Conservation (phyloP, 1,140 invertebrate genomes). For the Diabrotica virgifera region DNA sequence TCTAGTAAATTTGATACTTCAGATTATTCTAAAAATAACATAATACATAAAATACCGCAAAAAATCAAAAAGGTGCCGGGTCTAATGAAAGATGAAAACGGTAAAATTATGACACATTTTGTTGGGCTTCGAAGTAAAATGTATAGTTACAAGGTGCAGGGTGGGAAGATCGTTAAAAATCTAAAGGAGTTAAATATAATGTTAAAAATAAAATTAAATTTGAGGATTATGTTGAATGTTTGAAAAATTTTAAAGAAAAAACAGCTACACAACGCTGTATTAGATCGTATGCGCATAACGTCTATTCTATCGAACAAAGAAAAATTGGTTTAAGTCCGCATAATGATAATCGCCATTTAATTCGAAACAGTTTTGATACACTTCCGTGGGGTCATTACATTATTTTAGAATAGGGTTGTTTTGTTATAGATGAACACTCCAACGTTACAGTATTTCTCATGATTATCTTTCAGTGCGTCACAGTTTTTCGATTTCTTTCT, state of each 20-base stretch:
- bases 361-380: neutral
- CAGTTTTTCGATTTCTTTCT: too few relatives aligned
- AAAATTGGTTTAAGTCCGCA: constrained; percentile 29
- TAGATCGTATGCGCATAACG: constrained; percentile 25
- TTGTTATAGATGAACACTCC: too few relatives aligned
- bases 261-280: constrained; percentile 8
- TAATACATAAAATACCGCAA: constrained; percentile 30
- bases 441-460: too few relatives aligned
- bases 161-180: constrained; percentile 35
- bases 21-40: constrained; percentile 33
- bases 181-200: too few relatives aligned
- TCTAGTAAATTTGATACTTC: constrained; percentile 38
- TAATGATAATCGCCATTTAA: constrained; percentile 25
- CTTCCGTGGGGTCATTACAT: neutral
- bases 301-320: constrained; percentile 29
- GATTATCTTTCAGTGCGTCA: too few relatives aligned
- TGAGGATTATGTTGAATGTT: constrained; percentile 33
- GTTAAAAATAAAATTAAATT: constrained; percentile 23
- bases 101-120: constrained; percentile 37
- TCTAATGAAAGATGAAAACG: constrained; percentile 50
- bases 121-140: constrained; percentile 46
- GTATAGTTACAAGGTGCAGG: constrained; percentile 35
- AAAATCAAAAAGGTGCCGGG: constrained; percentile 53
- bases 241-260: constrained; percentile 18
- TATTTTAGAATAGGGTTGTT: too few relatives aligned